phyloP scores from a whole-genome alignment of 2,113 vertebrate genomes.

The Prietella phreatophila region DNA sequence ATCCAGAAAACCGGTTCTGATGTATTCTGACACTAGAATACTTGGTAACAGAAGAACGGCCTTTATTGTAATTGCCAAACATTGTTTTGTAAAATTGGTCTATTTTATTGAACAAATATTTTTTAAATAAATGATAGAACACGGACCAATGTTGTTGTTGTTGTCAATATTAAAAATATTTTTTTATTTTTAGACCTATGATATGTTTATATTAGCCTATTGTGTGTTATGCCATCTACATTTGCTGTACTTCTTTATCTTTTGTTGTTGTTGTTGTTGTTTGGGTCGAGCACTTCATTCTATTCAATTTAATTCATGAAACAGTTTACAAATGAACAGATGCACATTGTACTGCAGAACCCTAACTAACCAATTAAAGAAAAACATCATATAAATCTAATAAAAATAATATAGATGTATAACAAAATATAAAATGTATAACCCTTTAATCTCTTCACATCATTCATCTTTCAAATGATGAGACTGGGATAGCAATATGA shows the following conservation, averaged over 20 bases:
- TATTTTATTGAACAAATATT: constrained; percentile 74
- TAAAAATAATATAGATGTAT: not conserved
- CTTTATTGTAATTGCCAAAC: constrained; percentile 65
- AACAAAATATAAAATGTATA: not conserved
- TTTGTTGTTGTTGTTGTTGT: not conserved
- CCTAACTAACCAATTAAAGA: not conserved
- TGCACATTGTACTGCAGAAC: not conserved
- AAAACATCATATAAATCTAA: not conserved
- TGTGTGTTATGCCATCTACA: not conserved
- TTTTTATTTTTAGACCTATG: not conserved
- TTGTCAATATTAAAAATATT: not conserved
- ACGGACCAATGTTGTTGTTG: constrained; percentile 23
- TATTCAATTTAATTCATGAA: not conserved
- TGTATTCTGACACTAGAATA: constrained; percentile 78
- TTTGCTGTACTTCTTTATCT: not conserved
- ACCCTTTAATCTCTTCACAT: not conserved
- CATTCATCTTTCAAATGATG: not conserved
- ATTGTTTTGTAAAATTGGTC: constrained; percentile 75
- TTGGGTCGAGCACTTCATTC: not conserved
- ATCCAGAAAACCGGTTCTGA: constrained; percentile 92
- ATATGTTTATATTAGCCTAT: not conserved
- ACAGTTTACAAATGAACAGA: not conserved
- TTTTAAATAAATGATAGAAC: constrained; percentile 71
- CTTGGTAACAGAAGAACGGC: constrained; percentile 57
- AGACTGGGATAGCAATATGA: not conserved